Percentiles rank a stretch among this genome's conserved stretches.
Evolutionary conservation across 1,140 invertebrate species (phyloP).

Genomic region (Diuraphis noxia): DNA sequence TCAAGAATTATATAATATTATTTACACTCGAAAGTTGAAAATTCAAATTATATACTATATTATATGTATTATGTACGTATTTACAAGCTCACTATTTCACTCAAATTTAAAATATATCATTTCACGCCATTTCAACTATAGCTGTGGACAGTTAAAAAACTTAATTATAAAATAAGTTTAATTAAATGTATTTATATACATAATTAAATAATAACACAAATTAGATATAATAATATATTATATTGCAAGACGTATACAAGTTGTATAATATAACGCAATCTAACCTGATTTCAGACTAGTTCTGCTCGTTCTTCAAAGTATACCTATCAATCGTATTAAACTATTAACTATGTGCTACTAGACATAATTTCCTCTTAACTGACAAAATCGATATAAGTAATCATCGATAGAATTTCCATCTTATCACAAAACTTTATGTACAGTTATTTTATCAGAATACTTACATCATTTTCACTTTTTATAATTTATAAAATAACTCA

Average conservation of each 20-base stretch:
- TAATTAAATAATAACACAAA: no score
- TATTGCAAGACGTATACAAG: no score
- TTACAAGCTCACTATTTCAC: neutral
- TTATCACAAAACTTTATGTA: neutral
- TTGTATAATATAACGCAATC: no score
- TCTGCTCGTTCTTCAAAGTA: no score
- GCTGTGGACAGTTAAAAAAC: neutral
- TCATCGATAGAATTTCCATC: neutral
- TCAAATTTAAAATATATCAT: neutral
- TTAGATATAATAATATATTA: no score
- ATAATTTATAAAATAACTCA: no score
- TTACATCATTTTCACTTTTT: no score
- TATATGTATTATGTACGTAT: neutral
- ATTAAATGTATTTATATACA: neutral
- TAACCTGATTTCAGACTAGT: neutral
- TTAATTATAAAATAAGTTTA: neutral
- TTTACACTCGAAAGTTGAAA: neutral
- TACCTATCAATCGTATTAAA: no score
- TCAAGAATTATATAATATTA: neutral
- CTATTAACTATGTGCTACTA: no score
- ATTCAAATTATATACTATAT: neutral
- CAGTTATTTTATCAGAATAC: no score
- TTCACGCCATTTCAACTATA: neutral
- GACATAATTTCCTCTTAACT: no score
- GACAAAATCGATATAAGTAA: neutral